phyloP scores from a whole-genome alignment of 2,113 vertebrate genomes.

The Hippolais icterina region DNA sequence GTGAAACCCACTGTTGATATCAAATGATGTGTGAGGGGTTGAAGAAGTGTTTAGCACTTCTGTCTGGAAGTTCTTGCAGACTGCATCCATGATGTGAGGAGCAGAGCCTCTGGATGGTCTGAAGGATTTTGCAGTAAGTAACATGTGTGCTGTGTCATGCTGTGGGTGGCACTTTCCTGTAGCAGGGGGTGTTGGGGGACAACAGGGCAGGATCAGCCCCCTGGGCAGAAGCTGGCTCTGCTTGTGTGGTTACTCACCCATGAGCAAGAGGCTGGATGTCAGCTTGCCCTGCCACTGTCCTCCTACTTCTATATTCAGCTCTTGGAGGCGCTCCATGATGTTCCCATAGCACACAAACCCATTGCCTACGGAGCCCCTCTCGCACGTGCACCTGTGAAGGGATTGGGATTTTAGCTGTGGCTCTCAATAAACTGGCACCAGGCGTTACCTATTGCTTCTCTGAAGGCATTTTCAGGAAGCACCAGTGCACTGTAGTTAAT shows the following conservation, averaged over 20 bases:
- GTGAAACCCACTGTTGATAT: not conserved
- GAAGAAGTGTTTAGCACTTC: not conserved
- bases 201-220: not conserved
- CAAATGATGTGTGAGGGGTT: not conserved
- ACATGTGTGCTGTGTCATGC: fast-evolving
- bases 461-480: not conserved
- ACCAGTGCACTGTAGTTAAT: fast-evolving
- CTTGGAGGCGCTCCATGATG: constrained; percentile 82
- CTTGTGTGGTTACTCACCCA: constrained; percentile 73
- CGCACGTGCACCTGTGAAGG: constrained; percentile 82
- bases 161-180: not conserved
- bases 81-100: not conserved
- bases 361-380: constrained; percentile 78
- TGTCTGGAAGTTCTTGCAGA: not conserved
- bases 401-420: not conserved
- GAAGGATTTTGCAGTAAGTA: not conserved
- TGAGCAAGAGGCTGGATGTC: constrained; percentile 78
- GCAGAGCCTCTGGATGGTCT: not conserved
- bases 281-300: constrained; percentile 85
- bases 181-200: fast-evolving
- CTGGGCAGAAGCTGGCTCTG: not conserved
- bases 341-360: constrained; percentile 86
- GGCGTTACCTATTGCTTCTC: not conserved
- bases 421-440: not conserved
- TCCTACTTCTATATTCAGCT: constrained; percentile 79